Conservation (phyloP, 2,888 invertebrate genomes). For the Eretmocerus hayati region DNA sequence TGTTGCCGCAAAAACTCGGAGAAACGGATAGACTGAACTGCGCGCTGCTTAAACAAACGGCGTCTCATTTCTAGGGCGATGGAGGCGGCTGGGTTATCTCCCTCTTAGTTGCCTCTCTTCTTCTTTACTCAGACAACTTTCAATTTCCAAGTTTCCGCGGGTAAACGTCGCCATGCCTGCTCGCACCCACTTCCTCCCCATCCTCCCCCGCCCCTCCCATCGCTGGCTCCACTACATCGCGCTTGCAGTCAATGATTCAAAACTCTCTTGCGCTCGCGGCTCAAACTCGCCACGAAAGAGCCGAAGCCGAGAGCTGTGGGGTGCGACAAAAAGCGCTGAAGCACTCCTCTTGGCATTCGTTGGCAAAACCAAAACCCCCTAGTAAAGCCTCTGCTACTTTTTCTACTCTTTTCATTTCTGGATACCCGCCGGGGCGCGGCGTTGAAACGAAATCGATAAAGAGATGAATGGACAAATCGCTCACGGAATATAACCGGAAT, state of each 20-base stretch:
- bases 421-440: too few relatives aligned
- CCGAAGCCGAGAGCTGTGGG: too few relatives aligned
- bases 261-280: background rate
- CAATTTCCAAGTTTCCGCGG: conserved; percentile 19
- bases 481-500: conserved; percentile 1
- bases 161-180: background rate
- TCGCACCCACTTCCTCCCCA: background rate
- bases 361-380: background rate
- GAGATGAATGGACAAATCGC: conserved; percentile 5
- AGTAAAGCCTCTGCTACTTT: background rate
- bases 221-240: too few relatives aligned
- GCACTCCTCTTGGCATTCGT: background rate
- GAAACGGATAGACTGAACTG: background rate
- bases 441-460: conserved; percentile 10
- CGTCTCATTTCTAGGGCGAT: conserved; percentile 6
- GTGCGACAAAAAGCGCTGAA: conserved; percentile 4
- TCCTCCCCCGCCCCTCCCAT: too few relatives aligned
- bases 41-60: conserved; percentile 14
- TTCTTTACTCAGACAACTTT: conserved; percentile 15
- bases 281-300: too few relatives aligned
- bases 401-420: too few relatives aligned
- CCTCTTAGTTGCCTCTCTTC: too few relatives aligned
- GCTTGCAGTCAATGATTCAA: conserved; percentile 6
- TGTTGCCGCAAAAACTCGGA: background rate
- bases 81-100: too few relatives aligned